These are phyloP conservation scores for Megaceryle maxima DNA, from an alignment of 2,113 vertebrate genomes.

Conservation along the genomic window DNA sequence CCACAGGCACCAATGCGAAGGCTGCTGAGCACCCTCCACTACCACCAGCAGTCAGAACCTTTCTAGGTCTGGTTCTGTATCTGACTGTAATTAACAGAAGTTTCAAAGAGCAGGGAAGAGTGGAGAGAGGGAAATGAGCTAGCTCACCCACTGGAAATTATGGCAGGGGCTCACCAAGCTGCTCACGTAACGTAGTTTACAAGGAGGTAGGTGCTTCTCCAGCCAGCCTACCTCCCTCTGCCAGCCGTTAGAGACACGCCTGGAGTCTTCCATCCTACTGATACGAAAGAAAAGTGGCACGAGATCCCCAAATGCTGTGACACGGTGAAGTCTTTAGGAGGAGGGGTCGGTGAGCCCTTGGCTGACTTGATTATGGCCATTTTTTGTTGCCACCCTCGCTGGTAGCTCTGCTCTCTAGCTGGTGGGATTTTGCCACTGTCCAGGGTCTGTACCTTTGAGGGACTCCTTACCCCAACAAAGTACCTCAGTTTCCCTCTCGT, in stretches of 20 bases:
- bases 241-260: neutral
- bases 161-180: neutral
- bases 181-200: neutral
- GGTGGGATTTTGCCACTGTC: neutral
- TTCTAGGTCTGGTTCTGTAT: neutral
- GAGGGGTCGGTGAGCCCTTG: neutral
- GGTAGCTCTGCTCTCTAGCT: neutral
- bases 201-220: neutral
- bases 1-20: neutral
- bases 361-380: neutral
- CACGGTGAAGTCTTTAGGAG: neutral
- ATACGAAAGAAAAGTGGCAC: neutral
- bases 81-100: neutral
- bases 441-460: neutral
- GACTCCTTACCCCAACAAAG: neutral
- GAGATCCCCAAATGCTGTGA: neutral
- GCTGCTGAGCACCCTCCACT: neutral
- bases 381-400: neutral
- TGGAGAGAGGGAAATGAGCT: neutral
- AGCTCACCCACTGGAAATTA: neutral
- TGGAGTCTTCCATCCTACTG: neutral
- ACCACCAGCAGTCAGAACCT: neutral
- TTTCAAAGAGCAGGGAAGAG: neutral
- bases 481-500: neutral
- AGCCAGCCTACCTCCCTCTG: neutral